These are phyloP conservation scores for Nasonia longicornis DNA, from an alignment of 1,140 invertebrate species.

Conservation along the genomic window DNA sequence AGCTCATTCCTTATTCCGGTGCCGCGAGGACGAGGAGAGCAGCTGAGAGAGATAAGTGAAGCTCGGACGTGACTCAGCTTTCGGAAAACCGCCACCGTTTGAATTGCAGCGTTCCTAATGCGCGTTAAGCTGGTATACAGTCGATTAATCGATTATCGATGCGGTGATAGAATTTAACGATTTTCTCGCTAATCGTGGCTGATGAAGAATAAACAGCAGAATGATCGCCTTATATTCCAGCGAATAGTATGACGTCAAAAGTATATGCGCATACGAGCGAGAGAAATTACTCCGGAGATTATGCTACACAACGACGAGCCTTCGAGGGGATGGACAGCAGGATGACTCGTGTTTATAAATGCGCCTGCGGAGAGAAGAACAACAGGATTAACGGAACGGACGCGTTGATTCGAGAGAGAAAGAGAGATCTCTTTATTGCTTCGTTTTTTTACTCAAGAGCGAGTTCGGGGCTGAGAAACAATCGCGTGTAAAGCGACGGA, in stretches of 20 bases:
- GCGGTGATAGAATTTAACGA: background rate
- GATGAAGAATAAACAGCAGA: background rate
- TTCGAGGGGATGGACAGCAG: conserved; percentile 26
- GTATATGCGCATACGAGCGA: no score
- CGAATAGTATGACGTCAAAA: background rate
- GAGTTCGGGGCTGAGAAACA: conserved; percentile 13
- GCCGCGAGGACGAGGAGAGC: background rate
- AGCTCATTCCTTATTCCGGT: conserved; percentile 39
- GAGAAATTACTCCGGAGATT: background rate
- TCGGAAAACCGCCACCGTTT: background rate
- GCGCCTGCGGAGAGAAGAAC: background rate
- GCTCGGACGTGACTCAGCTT: conserved; percentile 25
- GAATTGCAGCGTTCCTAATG: background rate
- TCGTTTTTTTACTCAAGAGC: conserved; percentile 1
- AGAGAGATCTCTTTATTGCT: conserved; percentile 34
- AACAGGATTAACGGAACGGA: conserved; percentile 54
- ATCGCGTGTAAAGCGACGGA: background rate
- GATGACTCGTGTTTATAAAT: conserved; percentile 42
- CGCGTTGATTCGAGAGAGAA: conserved; percentile 45
- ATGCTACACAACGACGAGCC: conserved; percentile 10
- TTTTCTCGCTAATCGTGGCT: background rate
- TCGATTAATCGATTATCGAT: background rate
- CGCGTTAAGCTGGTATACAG: background rate
- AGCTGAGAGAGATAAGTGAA: background rate
- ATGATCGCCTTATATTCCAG: background rate